Percentiles rank a stretch among this genome's conserved stretches.
phyloP scores from a whole-genome alignment of 2,797 vertebrate species.

The Balearica regulorum region DNA sequence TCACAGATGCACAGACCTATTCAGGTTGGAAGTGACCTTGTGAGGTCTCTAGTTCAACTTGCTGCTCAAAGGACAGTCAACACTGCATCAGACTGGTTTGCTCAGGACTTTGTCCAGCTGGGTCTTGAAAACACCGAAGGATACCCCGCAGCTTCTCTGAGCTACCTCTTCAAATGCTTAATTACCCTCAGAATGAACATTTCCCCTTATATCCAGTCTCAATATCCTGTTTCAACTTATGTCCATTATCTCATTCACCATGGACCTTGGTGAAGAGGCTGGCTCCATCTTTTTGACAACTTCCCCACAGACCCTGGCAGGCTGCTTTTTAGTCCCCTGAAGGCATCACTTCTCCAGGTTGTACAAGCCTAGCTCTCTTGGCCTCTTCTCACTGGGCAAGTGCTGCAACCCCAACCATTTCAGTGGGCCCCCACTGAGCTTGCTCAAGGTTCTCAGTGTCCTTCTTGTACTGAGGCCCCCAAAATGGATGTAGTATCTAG shows the following conservation, averaged over 20 bases:
- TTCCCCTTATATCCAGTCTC: background rate
- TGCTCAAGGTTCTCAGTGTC: background rate
- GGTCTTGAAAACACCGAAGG: background rate
- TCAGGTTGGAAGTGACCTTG: background rate
- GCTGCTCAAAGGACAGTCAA: background rate
- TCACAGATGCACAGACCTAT: background rate
- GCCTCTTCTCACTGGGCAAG: background rate
- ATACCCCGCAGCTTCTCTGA: background rate
- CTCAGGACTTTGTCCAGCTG: background rate
- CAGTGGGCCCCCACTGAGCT: background rate
- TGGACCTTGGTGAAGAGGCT: background rate
- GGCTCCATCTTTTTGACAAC: background rate
- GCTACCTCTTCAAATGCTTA: background rate
- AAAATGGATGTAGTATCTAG: background rate
- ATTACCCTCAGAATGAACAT: background rate
- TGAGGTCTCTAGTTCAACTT: background rate
- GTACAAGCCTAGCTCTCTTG: background rate
- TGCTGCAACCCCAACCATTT: background rate
- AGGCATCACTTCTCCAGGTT: background rate
- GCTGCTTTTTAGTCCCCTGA: background rate
- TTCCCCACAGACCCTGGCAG: background rate
- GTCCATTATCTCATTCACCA: background rate
- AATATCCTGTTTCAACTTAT: background rate
- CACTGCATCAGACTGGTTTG: fast-evolving
- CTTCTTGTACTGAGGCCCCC: background rate